Conservation (phyloP, 2,113 vertebrate genomes). For the Gallinago paraguaiae region DNA sequence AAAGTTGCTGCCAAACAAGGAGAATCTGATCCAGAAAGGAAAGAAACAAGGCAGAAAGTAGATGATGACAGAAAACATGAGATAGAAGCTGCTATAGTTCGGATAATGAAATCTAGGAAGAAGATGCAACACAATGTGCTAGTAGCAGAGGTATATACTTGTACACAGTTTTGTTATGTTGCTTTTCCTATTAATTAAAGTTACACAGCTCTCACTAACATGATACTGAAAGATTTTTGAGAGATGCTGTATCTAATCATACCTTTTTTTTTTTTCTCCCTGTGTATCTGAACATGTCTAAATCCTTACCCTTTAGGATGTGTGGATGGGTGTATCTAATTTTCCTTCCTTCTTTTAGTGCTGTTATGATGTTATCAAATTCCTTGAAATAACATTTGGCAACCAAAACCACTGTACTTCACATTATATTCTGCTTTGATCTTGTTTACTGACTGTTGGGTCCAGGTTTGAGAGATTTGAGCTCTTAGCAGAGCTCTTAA, state of each 20-base stretch:
- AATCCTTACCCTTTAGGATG: neutral
- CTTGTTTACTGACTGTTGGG: neutral
- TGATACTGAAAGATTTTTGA: neutral
- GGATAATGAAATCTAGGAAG: constrained; percentile 99
- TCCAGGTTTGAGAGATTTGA: neutral
- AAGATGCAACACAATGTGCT: constrained; percentile 98
- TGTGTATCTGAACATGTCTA: neutral
- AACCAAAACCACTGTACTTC: neutral
- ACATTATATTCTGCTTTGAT: neutral
- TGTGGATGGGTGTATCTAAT: neutral
- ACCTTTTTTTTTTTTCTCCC: neutral
- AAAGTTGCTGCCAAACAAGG: constrained; percentile 98
- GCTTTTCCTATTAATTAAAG: neutral
- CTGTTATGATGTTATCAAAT: neutral
- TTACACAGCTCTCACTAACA: neutral
- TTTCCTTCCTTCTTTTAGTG: neutral
- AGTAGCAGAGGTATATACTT: constrained; percentile 91
- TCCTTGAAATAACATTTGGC: neutral
- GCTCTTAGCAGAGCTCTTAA: neutral
- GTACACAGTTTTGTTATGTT: neutral
- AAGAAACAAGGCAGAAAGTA: constrained; percentile 97
- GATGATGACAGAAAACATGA: constrained; percentile 98
- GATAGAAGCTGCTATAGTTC: constrained; percentile 97
- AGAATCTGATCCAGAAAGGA: constrained; percentile 95
- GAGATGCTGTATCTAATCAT: neutral